Percentiles rank a stretch among this genome's conserved stretches.
Evolutionary conservation across 1,140 invertebrate genomes (phyloP).

Genomic region (Heliconius nattereri): DNA sequence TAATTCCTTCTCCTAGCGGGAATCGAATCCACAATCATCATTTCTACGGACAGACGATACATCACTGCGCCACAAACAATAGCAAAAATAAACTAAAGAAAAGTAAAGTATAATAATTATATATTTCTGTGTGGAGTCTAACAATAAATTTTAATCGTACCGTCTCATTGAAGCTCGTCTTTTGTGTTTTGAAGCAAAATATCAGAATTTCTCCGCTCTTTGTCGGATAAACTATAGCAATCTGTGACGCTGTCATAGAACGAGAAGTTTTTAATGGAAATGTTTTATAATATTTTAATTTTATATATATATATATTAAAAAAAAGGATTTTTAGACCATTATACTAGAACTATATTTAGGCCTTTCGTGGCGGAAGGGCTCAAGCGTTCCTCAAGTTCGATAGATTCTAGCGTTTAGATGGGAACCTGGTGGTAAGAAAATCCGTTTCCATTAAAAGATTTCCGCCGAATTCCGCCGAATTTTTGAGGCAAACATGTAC

Average conservation of each 20-base stretch:
- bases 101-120: neutral
- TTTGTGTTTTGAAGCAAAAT: slow-evolving; percentile 4
- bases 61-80: neutral
- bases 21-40: too few species aligned
- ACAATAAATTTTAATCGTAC: slow-evolving; percentile 14
- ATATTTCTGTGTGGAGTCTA: neutral
- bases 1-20: too few species aligned
- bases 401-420: too few species aligned
- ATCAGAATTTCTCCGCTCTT: neutral
- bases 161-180: slow-evolving; percentile 11
- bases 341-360: neutral
- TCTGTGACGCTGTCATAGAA: neutral
- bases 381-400: neutral
- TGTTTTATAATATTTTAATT: neutral
- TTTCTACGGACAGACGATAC: too few species aligned
- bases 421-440: too few species aligned
- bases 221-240: slow-evolving; percentile 10
- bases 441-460: too few species aligned
- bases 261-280: neutral
- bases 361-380: neutral
- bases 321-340: too few species aligned
- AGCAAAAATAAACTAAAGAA: neutral
- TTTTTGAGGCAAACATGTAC: too few species aligned
- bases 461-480: too few species aligned
- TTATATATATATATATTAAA: too few species aligned